Evolutionary conservation across 2,888 invertebrate genomes (phyloP), one percentile per base, ranked within the genome.

Genomic region (Euproctis similis): DNA sequence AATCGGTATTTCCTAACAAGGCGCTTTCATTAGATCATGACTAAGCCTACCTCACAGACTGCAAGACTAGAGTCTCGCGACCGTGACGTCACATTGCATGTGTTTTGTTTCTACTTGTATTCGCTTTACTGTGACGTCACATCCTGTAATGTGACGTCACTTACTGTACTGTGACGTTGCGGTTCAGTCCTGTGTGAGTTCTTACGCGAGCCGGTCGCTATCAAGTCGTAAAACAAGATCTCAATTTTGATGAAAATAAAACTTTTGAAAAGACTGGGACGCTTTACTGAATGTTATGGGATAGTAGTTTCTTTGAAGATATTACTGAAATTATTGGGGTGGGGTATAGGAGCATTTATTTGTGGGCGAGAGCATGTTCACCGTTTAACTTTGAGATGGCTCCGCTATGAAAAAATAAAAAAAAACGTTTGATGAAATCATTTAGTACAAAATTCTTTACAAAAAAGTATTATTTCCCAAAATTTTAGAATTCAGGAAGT

Each of bases 1-100:
- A 84, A 82, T 84, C 84, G 84, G 84, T 84, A 84, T 82, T 84
- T 81, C 80, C 74, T 84, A 82, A 84, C 84, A 82, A 82, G 84
- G 82, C 82, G 82, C 81, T 82, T 76, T 82, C 82, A 81, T 82
- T 80, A 78, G 73, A 81, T 80, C 84, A 82, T 84, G 84, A 84
- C 82, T 82, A 77, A 74, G 84, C 84, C 82, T 84, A 84, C 84
- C 84, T 84, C 84, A 84, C 80, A 80, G 76, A 74, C 74, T 72
- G 67, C 69, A 69, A 65, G 81, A 73, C 77, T 68, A 58, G 63
- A 47, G 65, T 48, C 56, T 59, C 59, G 62, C 50, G 46, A 53
- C 54, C 55, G 44, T 47, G 51, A 39, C 52, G 46, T 36, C 42
- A 49, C 8, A 37, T 30, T 37, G 39, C 27, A n/a, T n/a, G n/a